These are phyloP conservation scores for Epinephelus coioides DNA, from an alignment of 2,797 vertebrate genomes.

Conservation along the genomic window DNA sequence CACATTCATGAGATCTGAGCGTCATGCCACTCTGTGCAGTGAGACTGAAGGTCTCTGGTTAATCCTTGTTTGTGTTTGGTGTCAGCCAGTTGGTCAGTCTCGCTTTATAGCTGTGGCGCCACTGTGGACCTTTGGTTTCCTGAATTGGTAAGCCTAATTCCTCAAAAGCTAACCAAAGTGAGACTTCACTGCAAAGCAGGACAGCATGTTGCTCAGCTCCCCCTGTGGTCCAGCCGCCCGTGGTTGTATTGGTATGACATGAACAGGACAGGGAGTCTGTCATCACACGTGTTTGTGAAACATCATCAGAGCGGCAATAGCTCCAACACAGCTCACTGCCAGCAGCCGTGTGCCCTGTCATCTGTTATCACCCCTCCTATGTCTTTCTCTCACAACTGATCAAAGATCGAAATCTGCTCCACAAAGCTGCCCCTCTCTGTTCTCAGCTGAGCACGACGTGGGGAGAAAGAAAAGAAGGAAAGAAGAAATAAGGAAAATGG, in stretches of 20 bases:
- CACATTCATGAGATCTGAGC: constrained; percentile 19
- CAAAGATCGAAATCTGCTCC: constrained; percentile 62
- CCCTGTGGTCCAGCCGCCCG: constrained; percentile 34
- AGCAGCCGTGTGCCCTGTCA: constrained; percentile 28
- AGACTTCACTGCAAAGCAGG: constrained; percentile 44
- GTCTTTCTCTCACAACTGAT: constrained; percentile 54
- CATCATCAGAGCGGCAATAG: constrained; percentile 38
- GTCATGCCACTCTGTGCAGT: constrained; percentile 22
- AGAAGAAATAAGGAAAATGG: constrained; percentile 67
- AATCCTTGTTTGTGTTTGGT: constrained; percentile 47
- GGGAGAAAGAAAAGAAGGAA: constrained; percentile 52
- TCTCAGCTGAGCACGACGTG: constrained; percentile 61
- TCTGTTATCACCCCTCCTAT: constrained; percentile 43
- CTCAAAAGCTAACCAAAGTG: constrained; percentile 51
- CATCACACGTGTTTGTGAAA: constrained; percentile 31
- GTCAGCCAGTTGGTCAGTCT: constrained; percentile 37
- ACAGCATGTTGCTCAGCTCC: constrained; percentile 41
- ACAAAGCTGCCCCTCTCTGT: constrained; percentile 38
- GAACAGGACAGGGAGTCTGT: constrained; percentile 47
- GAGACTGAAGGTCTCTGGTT: constrained; percentile 23
- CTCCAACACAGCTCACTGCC: constrained; percentile 24
- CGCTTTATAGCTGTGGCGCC: constrained; percentile 42
- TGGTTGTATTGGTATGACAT: constrained; percentile 35
- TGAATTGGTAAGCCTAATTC: constrained; percentile 43
- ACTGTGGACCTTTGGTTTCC: constrained; percentile 42